Base-by-base conservation (phyloP, 2,797 vertebrate genomes). In the Alcedo atthis region DNA sequence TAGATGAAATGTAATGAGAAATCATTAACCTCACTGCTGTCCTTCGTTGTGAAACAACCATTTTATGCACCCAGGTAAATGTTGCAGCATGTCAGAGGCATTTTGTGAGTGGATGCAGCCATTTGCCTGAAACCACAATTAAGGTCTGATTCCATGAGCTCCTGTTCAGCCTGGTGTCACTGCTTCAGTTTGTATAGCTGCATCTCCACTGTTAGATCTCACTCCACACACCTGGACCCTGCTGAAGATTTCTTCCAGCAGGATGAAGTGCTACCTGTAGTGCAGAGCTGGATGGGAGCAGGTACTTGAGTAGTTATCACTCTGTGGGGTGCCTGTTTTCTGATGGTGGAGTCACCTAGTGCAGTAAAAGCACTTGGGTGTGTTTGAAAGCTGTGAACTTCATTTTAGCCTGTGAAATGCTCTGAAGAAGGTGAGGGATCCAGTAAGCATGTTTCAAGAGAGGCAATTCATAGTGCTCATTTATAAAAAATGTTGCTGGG, bases 401-500 rank as follows among this genome's bases (percentile, higher is more conserved):
- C 8, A 1, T 71, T 76, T 81, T 66, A 26, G 42, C 78, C 62
- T 80, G 58, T 84, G 21, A 54, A 63, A 33, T 15, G 6, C n/a
- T 62, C 22, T 43, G 9, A 81, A 71, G 61, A 70, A 69, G n/a
- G n/a, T 51, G 57, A 33, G 45, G 33, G 18, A 59, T 91, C 89
- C 88, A 71, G 22, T 82, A 74, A 79, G 19, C 19, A 43, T 67
- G 49, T 91, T 94, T 88, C 37, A 59, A 66, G 77, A 79, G 57
- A 91, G 28, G 22, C 43, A 63, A 5, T 73, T 67, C 63, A 22
- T 85, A 54, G 28, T 35, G 17, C 57, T 94, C 69, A 35, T 93
- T 74, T 83, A 33, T 76, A 42, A 93, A 92, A 92, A 89, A 75
- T 79, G 46, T 80, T 82, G 53, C 53, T 92, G 53, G 16, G n/a